Evolutionary conservation across 2,113 vertebrate genomes (phyloP), one percentile per base, ranked within the genome.

Genomic region (Gracilinanus agilis): DNA sequence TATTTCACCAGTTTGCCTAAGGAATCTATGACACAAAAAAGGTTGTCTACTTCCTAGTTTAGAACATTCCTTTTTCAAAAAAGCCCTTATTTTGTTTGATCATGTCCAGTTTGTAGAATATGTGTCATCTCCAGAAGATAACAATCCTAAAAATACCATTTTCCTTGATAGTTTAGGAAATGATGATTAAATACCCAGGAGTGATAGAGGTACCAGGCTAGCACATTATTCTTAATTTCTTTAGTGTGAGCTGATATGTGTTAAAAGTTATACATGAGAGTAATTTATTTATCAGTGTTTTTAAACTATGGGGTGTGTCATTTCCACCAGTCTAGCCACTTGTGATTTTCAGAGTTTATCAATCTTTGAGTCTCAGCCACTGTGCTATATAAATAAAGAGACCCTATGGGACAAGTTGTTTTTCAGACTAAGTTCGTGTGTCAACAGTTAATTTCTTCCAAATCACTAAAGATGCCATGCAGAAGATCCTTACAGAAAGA

Each of bases 401-500:
- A 25, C 29, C 2, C 19, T 91, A 55, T 44, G 54, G 54, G 56
- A 5, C 0, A 12, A 40, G 53, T 90, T 94, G 13, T 96, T 88
- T 96, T 95, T 97, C 90, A 96, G 6, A 91, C 44, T 91, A 88
- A 25, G 89, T 40, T 88, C 89, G 83, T 3, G 54, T 90, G 40
- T 56, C n/a, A 88, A 12, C 24, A 49, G 34, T 95, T 90, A 95
- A 54, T 54, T 91, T 96, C 95, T 96, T 53, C 88, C 93, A 94
- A 96, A 91, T 94, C 92, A 93, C 55, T 92, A 25, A 94, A 29
- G 67, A 94, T 91, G 58, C 93, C 83, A 92, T 49, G 40, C 54
- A 94, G 44, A 93, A 94, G 92, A 95, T 95, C 94, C 93, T 94
- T 55, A 24, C 58, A 24, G 92, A 97, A 96, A 90, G 90, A 49